Conservation (phyloP, 2,113 vertebrate genomes). For the human (Homo sapiens) region DNA sequence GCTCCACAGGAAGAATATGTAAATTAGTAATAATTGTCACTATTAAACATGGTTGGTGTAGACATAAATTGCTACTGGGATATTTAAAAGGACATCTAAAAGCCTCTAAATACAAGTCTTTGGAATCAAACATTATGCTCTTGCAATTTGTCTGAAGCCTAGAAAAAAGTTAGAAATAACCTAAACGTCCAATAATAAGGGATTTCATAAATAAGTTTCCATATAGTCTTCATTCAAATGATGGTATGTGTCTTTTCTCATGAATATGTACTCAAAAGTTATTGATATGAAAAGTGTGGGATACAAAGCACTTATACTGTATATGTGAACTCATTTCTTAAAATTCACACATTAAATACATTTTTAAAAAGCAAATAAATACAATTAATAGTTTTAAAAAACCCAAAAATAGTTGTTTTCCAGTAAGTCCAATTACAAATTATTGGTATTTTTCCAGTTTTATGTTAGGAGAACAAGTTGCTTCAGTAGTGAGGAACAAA, state of each 20-base stretch:
- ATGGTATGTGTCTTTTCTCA: neutral
- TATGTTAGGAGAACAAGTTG: neutral
- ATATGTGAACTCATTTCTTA: neutral
- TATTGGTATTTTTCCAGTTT: neutral
- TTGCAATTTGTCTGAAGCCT: neutral
- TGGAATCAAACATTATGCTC: neutral
- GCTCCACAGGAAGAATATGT: neutral
- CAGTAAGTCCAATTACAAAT: neutral
- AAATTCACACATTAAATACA: neutral
- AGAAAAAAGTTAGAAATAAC: neutral
- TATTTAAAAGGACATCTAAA: neutral
- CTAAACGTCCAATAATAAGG: neutral
- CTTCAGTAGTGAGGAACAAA: slow-evolving; percentile 35
- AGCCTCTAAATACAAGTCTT: neutral
- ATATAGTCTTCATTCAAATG: neutral
- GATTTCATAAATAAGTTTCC: neutral
- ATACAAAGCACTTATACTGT: neutral
- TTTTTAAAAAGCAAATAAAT: neutral
- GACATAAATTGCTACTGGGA: neutral
- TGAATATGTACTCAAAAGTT: neutral
- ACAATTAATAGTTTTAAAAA: neutral
- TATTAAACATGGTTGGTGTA: neutral
- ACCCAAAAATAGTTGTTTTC: neutral
- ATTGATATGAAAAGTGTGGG: neutral
- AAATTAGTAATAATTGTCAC: neutral